Conservation (phyloP, 2,797 vertebrate species). For the Luscinia luscinia region DNA sequence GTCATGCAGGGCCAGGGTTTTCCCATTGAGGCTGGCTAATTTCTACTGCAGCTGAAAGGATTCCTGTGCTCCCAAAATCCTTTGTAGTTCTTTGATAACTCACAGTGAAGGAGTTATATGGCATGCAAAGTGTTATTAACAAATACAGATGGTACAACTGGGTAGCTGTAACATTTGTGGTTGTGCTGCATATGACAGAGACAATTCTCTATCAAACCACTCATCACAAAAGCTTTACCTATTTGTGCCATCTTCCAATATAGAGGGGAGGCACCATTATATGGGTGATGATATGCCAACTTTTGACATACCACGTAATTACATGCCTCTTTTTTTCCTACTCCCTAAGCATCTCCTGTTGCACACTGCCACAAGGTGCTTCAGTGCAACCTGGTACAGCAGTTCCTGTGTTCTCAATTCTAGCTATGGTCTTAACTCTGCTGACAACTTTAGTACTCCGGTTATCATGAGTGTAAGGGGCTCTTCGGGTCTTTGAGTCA, state of each 20-base stretch:
- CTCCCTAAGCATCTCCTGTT: background rate
- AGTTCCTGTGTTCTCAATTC: background rate
- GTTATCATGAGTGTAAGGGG: background rate
- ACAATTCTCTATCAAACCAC: background rate
- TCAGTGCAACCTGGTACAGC: background rate
- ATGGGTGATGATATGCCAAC: background rate
- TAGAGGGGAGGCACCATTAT: background rate
- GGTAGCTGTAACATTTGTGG: background rate
- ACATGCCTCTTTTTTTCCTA: background rate
- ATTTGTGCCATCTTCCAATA: background rate
- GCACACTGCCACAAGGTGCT: background rate
- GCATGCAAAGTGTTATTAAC: background rate
- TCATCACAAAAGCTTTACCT: background rate
- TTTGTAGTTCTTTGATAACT: background rate
- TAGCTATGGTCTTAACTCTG: background rate
- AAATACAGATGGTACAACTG: background rate
- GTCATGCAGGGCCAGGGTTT: background rate
- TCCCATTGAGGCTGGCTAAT: background rate
- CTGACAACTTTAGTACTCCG: background rate
- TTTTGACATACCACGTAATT: background rate
- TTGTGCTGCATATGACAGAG: background rate
- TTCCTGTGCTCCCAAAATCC: background rate
- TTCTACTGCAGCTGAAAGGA: background rate
- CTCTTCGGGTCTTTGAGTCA: background rate
- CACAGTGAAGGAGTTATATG: background rate